Conservation (phyloP, 2,888 invertebrate genomes). For the Gastrophysa polygoni region DNA sequence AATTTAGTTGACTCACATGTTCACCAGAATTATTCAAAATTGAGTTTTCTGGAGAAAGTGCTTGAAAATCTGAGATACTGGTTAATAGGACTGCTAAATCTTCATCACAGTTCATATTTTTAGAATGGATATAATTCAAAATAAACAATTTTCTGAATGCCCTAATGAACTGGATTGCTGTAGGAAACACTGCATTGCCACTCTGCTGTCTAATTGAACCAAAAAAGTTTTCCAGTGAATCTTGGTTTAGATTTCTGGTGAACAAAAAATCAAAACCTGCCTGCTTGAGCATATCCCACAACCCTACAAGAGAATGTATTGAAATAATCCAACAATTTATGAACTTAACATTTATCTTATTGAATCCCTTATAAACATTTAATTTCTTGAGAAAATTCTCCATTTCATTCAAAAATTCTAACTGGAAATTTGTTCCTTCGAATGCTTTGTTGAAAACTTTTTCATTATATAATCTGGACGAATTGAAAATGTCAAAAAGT, state of each 20-base stretch:
- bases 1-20: not conserved
- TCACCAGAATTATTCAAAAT: not conserved
- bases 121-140: not conserved
- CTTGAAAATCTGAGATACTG: not conserved
- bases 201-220: slow-evolving; percentile 16
- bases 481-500: not conserved
- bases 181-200: slow-evolving; percentile 17
- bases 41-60: not conserved
- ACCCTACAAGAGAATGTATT: not conserved
- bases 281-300: not conserved
- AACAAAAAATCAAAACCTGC: not conserved
- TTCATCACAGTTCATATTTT: not conserved
- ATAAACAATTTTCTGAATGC: slow-evolving; percentile 15
- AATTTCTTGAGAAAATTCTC: not conserved
- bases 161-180: slow-evolving; percentile 12
- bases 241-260: slow-evolving; percentile 13
- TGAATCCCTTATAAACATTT: not conserved
- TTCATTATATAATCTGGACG: not conserved
- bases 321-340: not conserved
- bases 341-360: not conserved
- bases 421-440: not conserved
- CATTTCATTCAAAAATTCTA: not conserved
- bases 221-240: slow-evolving; percentile 33
- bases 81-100: not conserved
- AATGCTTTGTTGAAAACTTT: not conserved